Percentiles rank a stretch among this genome's conserved stretches.
These are phyloP conservation scores for Origma solitaria DNA, from an alignment of 2,113 vertebrate genomes.

Conservation along the genomic window DNA sequence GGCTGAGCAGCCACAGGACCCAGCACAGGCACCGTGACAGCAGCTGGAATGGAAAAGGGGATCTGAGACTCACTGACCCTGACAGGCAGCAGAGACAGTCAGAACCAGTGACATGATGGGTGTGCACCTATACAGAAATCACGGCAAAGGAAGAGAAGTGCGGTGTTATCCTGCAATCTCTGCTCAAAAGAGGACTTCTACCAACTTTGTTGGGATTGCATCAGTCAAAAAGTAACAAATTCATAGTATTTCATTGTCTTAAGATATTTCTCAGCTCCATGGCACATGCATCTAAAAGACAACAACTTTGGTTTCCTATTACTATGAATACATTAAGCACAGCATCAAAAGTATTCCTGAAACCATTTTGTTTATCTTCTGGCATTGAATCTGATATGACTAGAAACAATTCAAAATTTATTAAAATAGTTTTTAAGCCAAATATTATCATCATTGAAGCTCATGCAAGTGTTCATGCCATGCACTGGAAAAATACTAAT, in stretches of 20 bases:
- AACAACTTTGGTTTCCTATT: background rate
- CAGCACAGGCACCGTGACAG: fast-evolving
- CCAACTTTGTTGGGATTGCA: background rate
- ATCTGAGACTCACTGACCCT: background rate
- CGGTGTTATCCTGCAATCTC: background rate
- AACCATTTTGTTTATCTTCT: background rate
- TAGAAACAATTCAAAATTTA: conserved; percentile 1
- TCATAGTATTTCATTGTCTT: background rate
- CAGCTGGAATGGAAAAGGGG: background rate
- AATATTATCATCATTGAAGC: background rate
- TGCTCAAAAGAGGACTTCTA: background rate
- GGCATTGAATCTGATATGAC: background rate
- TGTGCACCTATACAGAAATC: background rate
- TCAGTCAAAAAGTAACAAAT: background rate
- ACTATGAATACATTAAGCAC: background rate
- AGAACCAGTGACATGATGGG: background rate
- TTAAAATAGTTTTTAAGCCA: background rate
- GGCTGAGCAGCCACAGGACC: background rate
- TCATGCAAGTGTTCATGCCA: background rate
- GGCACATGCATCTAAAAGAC: background rate
- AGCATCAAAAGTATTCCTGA: background rate
- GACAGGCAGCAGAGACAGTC: background rate
- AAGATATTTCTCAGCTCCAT: background rate
- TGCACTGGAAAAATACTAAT: background rate
- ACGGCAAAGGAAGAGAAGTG: background rate